These are phyloP conservation scores for Cerastis rubricosa DNA, from an alignment of 2,888 invertebrate genomes.

Conservation along the genomic window DNA sequence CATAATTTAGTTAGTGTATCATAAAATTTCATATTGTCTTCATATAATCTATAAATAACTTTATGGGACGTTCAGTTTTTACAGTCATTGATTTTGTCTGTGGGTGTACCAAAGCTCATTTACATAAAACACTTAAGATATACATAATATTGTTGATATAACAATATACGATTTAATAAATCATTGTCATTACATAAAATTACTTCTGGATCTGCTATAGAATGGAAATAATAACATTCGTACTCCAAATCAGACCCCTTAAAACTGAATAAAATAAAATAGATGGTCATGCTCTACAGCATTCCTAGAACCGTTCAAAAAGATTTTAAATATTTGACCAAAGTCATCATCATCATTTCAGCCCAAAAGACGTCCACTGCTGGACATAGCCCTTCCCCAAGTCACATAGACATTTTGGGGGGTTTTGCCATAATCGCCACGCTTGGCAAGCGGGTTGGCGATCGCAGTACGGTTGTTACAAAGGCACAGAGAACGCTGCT, in stretches of 20 bases:
- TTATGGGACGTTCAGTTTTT: constrained; percentile 34
- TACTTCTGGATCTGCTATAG: not conserved
- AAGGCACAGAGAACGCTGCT: too few relatives aligned
- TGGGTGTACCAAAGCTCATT: constrained; percentile 16
- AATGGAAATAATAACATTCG: too few relatives aligned
- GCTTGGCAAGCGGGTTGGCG: too few relatives aligned
- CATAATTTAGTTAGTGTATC: constrained; percentile 60
- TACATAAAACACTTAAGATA: constrained; percentile 11
- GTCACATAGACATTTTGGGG: too few relatives aligned
- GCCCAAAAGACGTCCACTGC: too few relatives aligned
- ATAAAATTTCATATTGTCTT: constrained; percentile 60
- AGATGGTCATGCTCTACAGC: not conserved
- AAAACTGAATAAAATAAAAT: not conserved
- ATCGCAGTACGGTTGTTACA: too few relatives aligned
- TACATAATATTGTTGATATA: not conserved
- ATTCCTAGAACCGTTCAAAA: not conserved
- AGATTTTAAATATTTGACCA: constrained; percentile 8
- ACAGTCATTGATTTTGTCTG: constrained; percentile 24
- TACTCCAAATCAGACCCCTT: too few relatives aligned
- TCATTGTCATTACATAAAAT: not conserved
- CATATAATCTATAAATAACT: constrained; percentile 50
- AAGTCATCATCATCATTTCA: too few relatives aligned
- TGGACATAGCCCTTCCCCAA: too few relatives aligned
- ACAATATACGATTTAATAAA: not conserved
- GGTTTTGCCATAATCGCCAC: too few relatives aligned